phyloP scores from a whole-genome alignment of 2,113 vertebrate species.

The Azemiops feae region DNA sequence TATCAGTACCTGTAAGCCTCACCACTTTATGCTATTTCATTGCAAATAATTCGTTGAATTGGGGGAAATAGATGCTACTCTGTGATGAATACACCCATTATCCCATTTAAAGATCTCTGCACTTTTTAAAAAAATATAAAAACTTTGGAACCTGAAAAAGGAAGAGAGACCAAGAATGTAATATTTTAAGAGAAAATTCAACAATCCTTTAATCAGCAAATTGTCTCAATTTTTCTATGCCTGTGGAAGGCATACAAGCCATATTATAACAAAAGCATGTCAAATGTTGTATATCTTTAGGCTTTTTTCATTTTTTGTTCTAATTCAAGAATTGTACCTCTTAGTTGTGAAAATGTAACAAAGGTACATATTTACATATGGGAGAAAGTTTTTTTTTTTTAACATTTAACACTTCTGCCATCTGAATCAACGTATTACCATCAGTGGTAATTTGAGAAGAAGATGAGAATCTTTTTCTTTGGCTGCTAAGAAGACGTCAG shows the following conservation, averaged over 20 bases:
- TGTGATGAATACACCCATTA: not conserved
- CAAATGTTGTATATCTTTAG: conserved; percentile 22
- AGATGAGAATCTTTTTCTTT: not conserved
- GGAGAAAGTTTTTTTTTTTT: conserved; percentile 4
- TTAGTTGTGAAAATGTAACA: conserved; percentile 53
- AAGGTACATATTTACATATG: conserved; percentile 50
- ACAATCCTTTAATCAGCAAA: conserved; percentile 43
- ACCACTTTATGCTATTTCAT: not conserved
- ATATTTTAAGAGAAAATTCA: not conserved
- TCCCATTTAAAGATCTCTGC: conserved; percentile 12
- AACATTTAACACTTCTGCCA: not conserved
- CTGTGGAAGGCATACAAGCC: conserved; percentile 8
- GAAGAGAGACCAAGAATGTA: conserved; percentile 41
- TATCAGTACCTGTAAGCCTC: not conserved
- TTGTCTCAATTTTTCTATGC: conserved; percentile 27
- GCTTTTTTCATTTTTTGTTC: conserved; percentile 23
- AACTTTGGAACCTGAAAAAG: conserved; percentile 23
- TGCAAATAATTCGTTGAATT: not conserved
- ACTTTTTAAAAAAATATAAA: conserved; percentile 14
- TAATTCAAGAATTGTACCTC: conserved; percentile 53
- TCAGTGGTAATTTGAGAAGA: conserved; percentile 1
- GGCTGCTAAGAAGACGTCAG: not conserved
- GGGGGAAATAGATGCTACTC: not conserved
- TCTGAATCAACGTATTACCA: not conserved
- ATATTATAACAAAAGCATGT: conserved; percentile 28